Conservation (phyloP, 2,113 vertebrate species). For the Onychostoma macrolepis region DNA sequence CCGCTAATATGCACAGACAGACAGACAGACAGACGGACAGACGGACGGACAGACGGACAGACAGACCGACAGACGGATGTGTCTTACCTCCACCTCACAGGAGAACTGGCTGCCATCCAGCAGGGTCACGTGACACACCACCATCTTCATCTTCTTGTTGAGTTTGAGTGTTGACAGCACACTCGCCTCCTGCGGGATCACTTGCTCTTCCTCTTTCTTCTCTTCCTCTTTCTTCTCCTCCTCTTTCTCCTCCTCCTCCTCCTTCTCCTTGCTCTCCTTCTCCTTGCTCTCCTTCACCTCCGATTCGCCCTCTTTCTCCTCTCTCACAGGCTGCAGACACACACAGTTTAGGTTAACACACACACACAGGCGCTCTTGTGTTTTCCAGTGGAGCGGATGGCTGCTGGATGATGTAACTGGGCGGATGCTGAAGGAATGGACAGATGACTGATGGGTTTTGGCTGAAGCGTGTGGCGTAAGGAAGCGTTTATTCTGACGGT, state of each 20-base stretch:
- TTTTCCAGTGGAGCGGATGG: constrained; percentile 47
- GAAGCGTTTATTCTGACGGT: neutral
- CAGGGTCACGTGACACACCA: constrained; percentile 86
- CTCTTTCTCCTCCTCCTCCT: constrained; percentile 74
- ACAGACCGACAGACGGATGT: neutral
- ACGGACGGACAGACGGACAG: neutral
- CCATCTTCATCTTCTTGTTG: constrained; percentile 89
- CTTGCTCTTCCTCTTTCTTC: constrained; percentile 78
- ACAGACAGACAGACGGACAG: neutral
- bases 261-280: constrained; percentile 72
- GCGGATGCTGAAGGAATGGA: constrained; percentile 41
- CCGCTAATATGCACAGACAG: neutral
- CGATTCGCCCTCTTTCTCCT: constrained; percentile 75
- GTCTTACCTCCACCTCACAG: constrained; percentile 92
- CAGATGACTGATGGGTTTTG: constrained; percentile 25
- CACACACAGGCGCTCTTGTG: constrained; percentile 12
- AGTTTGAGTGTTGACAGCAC: constrained; percentile 76
- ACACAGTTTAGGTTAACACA: neutral
- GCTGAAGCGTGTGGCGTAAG: neutral
- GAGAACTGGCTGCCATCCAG: constrained; percentile 87
- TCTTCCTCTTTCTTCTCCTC: constrained; percentile 63
- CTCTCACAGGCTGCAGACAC: constrained; percentile 79
- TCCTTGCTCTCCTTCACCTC: constrained; percentile 73
- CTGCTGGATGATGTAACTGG: constrained; percentile 60
- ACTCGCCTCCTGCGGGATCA: constrained; percentile 71